Base-by-base conservation (phyloP, 2,888 invertebrate species). In the Drosophila phalerata region DNA sequence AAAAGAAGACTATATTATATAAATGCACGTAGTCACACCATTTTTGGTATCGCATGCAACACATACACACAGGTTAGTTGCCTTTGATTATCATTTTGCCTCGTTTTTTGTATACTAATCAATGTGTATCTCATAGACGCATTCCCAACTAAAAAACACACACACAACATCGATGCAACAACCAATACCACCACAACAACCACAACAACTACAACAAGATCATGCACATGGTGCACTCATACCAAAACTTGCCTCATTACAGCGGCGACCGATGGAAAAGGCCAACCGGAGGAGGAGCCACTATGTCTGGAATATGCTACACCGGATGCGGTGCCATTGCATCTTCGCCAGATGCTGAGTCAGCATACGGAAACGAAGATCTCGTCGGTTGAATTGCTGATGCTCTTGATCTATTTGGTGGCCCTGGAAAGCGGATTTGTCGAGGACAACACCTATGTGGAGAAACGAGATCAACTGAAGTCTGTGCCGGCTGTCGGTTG, bases 361-460 rank as follows among this genome's bases (percentile, higher is more conserved):
- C 79, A 74, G 30, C 40, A 42, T 4, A 8, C 28, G 3, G 11
- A 37, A 6, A 32, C 25, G 10, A 52, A 68, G 52, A 11, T 45
- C 38, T 19, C 71, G 30, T 71, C 81, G n/a, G 75, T 81, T 0
- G 91, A 92, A 52, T 47, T 91, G 17, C 63, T 92, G 2, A 42
- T 90, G 15, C 49, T 87, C 52, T 76, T 92, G n/a, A 80, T 90
- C 43, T 92, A 92, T 73, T 69, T 81, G 43, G 70, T 92, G 37
- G 91, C 90, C 0, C 53, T 92, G 52, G 93, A 92, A 70, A 81
- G 85, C 17, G 92, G 92, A 4, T 92, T 88, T 63, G 82, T 82
- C 11, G 77, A 80, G 13, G 61, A 81, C 9, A 37, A 70, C 1
- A 81, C 77, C 13, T 85, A 79, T 62, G 51, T 52, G 51, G 66